phyloP scores from a whole-genome alignment of 2,113 vertebrate species.

The Corvus cornix region DNA sequence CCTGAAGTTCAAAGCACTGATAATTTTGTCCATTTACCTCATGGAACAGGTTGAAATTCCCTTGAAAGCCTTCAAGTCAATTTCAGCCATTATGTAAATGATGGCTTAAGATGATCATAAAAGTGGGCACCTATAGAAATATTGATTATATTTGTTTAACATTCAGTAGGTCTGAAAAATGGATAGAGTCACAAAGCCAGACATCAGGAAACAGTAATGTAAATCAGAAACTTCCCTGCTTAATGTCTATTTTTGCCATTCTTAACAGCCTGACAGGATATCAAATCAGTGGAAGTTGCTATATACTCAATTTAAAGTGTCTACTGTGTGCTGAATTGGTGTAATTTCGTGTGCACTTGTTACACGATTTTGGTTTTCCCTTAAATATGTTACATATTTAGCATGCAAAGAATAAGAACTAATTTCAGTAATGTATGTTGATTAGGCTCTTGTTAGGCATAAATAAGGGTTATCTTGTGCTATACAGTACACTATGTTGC shows the following conservation, averaged over 20 bases:
- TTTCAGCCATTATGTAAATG: background rate
- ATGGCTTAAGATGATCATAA: background rate
- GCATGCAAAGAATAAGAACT: constrained; percentile 32
- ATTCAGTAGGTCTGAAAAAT: background rate
- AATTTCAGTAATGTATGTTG: constrained; percentile 39
- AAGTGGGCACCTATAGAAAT: background rate
- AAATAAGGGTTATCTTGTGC: constrained; percentile 27
- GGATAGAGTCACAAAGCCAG: background rate
- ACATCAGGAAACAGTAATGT: background rate
- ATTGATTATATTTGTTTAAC: background rate
- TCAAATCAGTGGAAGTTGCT: background rate
- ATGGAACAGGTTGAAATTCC: background rate
- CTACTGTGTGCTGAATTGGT: background rate
- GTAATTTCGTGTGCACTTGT: background rate
- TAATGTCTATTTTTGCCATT: background rate
- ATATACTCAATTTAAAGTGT: background rate
- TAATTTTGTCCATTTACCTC: background rate
- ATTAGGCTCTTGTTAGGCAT: constrained; percentile 49
- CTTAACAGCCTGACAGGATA: background rate
- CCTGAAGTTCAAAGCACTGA: background rate
- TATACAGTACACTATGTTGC: background rate
- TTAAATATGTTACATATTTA: background rate
- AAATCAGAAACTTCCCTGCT: background rate
- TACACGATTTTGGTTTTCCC: background rate
- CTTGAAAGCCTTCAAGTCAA: background rate